phyloP scores from a whole-genome alignment of 2,797 vertebrate species.

The Labroides dimidiatus region DNA sequence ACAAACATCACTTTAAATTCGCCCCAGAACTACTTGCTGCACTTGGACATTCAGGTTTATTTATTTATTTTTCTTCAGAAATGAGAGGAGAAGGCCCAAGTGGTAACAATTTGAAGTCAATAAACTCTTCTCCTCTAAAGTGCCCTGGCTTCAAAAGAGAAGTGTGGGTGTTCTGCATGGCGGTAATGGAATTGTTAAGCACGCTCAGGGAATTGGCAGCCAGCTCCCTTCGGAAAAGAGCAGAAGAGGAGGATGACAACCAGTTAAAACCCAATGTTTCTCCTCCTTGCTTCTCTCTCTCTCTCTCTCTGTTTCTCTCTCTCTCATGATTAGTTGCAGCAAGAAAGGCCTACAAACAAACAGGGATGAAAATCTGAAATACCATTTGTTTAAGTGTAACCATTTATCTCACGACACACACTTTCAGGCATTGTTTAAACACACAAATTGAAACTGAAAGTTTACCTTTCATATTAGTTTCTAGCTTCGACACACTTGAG shows the following conservation, averaged over 20 bases:
- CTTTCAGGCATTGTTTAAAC: slow-evolving; percentile 11
- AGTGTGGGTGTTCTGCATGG: slow-evolving; percentile 75
- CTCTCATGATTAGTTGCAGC: slow-evolving; percentile 46
- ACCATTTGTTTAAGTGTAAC: background rate
- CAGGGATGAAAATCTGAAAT: slow-evolving; percentile 8
- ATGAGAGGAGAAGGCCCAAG: slow-evolving; percentile 63
- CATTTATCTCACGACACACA: slow-evolving; percentile 1
- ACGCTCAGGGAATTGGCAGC: slow-evolving; percentile 72
- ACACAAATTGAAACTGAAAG: slow-evolving; percentile 5
- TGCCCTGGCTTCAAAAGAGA: slow-evolving; percentile 78
- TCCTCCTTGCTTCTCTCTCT: too few relatives aligned
- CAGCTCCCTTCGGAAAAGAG: slow-evolving; percentile 63
- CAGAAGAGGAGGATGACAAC: slow-evolving; percentile 73
- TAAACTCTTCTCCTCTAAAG: slow-evolving; percentile 82
- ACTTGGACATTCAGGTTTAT: slow-evolving; percentile 20
- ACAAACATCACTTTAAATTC: slow-evolving; percentile 27
- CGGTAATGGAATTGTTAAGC: slow-evolving; percentile 78
- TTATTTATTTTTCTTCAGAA: slow-evolving; percentile 17
- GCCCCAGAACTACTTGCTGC: slow-evolving; percentile 11
- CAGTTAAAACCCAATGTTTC: slow-evolving; percentile 59
- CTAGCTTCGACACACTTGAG: background rate
- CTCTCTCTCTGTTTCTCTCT: slow-evolving; percentile 24
- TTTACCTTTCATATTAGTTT: slow-evolving; percentile 13
- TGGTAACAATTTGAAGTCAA: slow-evolving; percentile 88
- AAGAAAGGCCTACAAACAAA: slow-evolving; percentile 58